Percentiles rank a stretch among this genome's conserved stretches.
Evolutionary conservation across 2,888 invertebrate species (phyloP).

Genomic region (Tiphia femorata): DNA sequence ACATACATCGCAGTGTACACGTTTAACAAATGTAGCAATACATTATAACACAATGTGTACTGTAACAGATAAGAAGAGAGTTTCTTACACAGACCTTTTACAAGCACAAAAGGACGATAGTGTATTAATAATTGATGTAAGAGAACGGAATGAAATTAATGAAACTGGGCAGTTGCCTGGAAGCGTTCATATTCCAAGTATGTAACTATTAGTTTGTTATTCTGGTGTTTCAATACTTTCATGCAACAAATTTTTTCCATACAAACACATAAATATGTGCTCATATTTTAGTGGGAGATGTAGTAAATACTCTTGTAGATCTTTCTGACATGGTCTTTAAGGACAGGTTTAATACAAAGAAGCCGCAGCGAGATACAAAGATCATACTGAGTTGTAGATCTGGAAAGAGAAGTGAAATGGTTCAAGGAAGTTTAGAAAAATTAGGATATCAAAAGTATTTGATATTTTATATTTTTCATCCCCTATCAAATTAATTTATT

Average conservation of each 20-base stretch:
- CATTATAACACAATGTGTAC: conserved; percentile 35
- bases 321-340: conserved; percentile 72
- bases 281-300: conserved; percentile 73
- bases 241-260: no score
- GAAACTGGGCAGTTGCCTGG: conserved; percentile 81
- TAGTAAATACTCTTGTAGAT: conserved; percentile 68
- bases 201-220: conserved; percentile 54
- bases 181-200: conserved; percentile 83
- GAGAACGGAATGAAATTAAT: conserved; percentile 79
- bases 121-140: conserved; percentile 80
- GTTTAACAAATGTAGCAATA: conserved; percentile 1
- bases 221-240: conserved; percentile 1
- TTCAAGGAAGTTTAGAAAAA: conserved; percentile 73
- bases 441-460: conserved; percentile 75
- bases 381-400: conserved; percentile 80
- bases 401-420: conserved; percentile 76
- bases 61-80: conserved; percentile 31
- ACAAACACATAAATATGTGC: no score
- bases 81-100: conserved; percentile 53
- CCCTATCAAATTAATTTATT: neutral
- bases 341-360: conserved; percentile 72
- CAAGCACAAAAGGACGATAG: conserved; percentile 69
- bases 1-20: conserved; percentile 15
- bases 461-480: conserved; percentile 41
- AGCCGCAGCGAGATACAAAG: conserved; percentile 73